Base-by-base conservation (phyloP, 2,888 invertebrate genomes). In the Sipha maydis region DNA sequence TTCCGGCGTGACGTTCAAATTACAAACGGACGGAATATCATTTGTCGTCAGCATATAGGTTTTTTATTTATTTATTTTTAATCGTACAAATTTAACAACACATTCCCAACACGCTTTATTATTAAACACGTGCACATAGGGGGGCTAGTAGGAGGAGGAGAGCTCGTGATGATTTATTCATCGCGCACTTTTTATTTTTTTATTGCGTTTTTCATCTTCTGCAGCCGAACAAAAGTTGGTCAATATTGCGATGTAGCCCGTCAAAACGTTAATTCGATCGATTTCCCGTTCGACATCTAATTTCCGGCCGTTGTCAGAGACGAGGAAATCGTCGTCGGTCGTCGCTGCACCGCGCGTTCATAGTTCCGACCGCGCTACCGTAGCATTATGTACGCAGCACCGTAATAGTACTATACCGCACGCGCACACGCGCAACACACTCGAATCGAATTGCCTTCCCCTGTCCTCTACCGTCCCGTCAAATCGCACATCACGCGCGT, bases 221-320 rank as follows among this genome's bases (percentile, higher is more conserved):
- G 11, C 28, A 4, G 21, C 48, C 31, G n/a, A 38, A 75, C 73
- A 56, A 38, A 73, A 75, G 61, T 83, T 34, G 3, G 56, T 48
- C 76, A 75, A 83, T 83, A 67, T 31, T 0, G 41, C 31, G 41
- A n/a, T 77, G n/a, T 48, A 48, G 11, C 31, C 28, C 56, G 38
- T 14, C 34, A 4, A 76, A 41, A 77, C 48, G 31, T 69, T 85
- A 85, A 77, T 85, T 69, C 48, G 25, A 69, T 77, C 48, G 28
- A 77, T 85, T 85, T 85, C 67, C 77, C 31, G 77, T 85, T 67
- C n/a, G 31, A 5, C 67, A n/a, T 77, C 31, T 67, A 85, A 85
- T 85, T 85, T 85, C 85, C 85, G 48, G 76, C 0, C 67, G 61
- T 0, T 14, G 41, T 41, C 17, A 48, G 71, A 34, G 34, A 82